phyloP scores from a whole-genome alignment of 2,888 invertebrate genomes.

The Trypoxylon attenuatum region DNA sequence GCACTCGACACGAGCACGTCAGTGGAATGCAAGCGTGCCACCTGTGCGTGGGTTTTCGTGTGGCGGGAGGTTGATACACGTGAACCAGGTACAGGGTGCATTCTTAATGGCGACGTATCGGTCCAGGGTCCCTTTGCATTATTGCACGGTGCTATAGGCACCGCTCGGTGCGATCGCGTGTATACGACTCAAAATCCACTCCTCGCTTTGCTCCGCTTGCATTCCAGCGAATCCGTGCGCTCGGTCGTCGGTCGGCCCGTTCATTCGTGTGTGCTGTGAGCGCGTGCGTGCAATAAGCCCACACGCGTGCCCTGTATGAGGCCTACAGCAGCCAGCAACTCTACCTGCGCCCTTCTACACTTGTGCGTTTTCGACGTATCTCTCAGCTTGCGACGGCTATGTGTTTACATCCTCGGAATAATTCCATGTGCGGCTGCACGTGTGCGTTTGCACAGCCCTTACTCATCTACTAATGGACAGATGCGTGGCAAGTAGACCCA shows the following conservation, averaged over 20 bases:
- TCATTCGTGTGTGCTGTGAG: too few relatives aligned
- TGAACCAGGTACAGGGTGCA: conserved; percentile 35
- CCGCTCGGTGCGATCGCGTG: not conserved
- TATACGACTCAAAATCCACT: conserved; percentile 43
- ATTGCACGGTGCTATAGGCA: conserved; percentile 29
- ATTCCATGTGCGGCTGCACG: too few relatives aligned
- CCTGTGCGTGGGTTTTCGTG: conserved; percentile 49
- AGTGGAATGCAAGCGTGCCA: conserved; percentile 57
- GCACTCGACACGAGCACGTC: conserved; percentile 7
- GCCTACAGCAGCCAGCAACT: too few relatives aligned
- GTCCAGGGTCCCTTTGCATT: conserved; percentile 29
- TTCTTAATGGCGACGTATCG: conserved; percentile 38
- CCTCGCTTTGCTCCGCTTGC: conserved; percentile 65
- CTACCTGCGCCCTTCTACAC: too few relatives aligned
- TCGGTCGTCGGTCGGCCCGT: too few relatives aligned
- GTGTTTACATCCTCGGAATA: too few relatives aligned
- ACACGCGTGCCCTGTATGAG: too few relatives aligned
- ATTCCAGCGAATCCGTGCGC: conserved; percentile 51
- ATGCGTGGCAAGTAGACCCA: too few relatives aligned
- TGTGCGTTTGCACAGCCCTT: too few relatives aligned
- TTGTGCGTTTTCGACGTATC: too few relatives aligned
- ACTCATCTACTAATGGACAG: too few relatives aligned
- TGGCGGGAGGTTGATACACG: conserved; percentile 19
- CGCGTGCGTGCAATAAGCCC: not conserved
- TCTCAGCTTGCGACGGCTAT: too few relatives aligned